phyloP scores from a whole-genome alignment of 2,113 vertebrate genomes.

The Rhea americana region DNA sequence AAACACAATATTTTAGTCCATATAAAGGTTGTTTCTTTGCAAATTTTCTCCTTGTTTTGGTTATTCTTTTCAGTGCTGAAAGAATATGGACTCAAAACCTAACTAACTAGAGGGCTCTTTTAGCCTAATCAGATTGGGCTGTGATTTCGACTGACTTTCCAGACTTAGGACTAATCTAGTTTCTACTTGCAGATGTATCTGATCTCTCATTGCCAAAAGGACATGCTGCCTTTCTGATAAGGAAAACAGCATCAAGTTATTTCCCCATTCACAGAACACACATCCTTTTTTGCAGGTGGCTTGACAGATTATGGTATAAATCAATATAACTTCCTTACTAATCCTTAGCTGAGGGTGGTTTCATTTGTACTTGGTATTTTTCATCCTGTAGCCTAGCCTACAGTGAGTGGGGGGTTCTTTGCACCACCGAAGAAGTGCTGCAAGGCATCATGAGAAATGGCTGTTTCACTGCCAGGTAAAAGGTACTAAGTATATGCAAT shows the following conservation, averaged over 20 bases:
- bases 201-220: not conserved
- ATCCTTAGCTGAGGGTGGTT: not conserved
- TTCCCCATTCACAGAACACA: conserved; percentile 2
- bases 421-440: not conserved
- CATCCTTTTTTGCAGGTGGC: not conserved
- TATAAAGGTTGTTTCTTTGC: not conserved
- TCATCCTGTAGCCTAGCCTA: not conserved
- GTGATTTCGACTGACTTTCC: not conserved
- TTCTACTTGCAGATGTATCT: not conserved
- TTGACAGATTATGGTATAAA: not conserved
- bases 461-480: not conserved
- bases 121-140: not conserved
- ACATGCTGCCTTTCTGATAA: not conserved
- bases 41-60: not conserved
- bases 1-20: not conserved
- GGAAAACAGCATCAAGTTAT: not conserved
- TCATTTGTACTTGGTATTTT: not conserved
- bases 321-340: not conserved
- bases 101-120: not conserved
- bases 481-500: not conserved
- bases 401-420: not conserved
- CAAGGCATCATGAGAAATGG: not conserved
- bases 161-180: not conserved
- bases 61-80: not conserved
- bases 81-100: not conserved